Conservation (phyloP, 2,888 invertebrate genomes). For the Elegia similella region DNA sequence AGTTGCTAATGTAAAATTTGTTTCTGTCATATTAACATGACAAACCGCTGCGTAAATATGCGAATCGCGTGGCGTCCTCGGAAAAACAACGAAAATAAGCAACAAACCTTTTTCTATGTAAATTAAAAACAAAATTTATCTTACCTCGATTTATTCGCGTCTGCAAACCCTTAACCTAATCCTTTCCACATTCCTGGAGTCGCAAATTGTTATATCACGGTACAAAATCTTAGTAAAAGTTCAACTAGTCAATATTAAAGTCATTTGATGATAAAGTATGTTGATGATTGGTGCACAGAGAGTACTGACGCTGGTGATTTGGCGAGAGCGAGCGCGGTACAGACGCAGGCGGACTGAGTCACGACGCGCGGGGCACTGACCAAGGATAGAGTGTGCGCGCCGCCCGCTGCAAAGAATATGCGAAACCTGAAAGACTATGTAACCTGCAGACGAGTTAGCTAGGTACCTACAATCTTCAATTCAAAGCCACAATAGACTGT, state of each 20-base stretch:
- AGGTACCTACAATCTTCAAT: not conserved
- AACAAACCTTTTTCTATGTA: slow-evolving; percentile 15
- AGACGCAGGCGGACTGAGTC: slow-evolving; percentile 39
- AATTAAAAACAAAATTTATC: slow-evolving; percentile 11
- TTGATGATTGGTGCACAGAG: not conserved
- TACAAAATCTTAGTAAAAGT: not conserved
- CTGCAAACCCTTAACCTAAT: slow-evolving; percentile 16
- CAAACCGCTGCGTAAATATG: not conserved
- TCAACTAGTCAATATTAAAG: not conserved
- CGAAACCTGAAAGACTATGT: slow-evolving; percentile 45
- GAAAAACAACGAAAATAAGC: not conserved
- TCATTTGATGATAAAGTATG: not conserved
- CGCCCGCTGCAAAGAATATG: slow-evolving; percentile 52
- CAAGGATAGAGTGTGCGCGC: slow-evolving; percentile 51
- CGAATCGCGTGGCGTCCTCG: not conserved
- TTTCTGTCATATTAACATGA: not conserved
- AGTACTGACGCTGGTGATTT: slow-evolving; percentile 20
- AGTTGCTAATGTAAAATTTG: not conserved
- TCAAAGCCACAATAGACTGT: too few relatives aligned
- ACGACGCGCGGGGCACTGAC: slow-evolving; percentile 72
- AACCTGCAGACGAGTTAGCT: slow-evolving; percentile 32
- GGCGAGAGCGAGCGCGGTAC: slow-evolving; percentile 5
- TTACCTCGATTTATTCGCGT: slow-evolving; percentile 12
- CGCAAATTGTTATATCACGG: not conserved
- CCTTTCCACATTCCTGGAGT: slow-evolving; percentile 19